Base-by-base conservation (phyloP, 2,113 vertebrate species). In the Thymallus thymallus region DNA sequence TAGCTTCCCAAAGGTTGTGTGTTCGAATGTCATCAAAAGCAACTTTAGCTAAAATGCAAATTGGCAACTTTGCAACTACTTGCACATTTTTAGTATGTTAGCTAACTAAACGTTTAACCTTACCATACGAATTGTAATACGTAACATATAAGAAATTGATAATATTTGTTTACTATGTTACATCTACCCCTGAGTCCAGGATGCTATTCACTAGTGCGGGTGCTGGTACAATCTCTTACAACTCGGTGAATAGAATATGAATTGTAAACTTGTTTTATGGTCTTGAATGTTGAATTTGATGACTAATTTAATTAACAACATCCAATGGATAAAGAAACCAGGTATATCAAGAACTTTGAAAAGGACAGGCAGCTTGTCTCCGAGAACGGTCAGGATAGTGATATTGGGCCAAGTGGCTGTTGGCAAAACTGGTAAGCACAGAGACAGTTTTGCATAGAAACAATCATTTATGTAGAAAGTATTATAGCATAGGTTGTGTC, bases 351-450 rank as follows among this genome's bases (percentile, higher is more conserved):
- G 90, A 71, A 90, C 89, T 69, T 80, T 94, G 55, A 88, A 92
- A 61, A 87, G 91, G 77, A 87, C 89, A 23, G 88, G 88, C 4
- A 92, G 91, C 74, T 86, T 92, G 72, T 86, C 88, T 76, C 83
- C 80, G 24, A 84, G 86, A 5, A 91, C 84, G 4, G 83, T 91
- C 75, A 79, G 90, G 63, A 88, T 91, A 74, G 88, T 93, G 60
- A 91, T 92, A 72, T 79, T 91, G 84, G 92, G 93, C 3, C 91
- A 90, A 69, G 80, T 90, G 61, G 91, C 89, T 9, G 91, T 92
- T 67, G 91, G 92, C 26, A 94, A 94, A 84, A 94, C 93, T 81
- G 93, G 93, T 94, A 90, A 75, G 76, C 12, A 22, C 51, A 20
- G n/a, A 29, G 7, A 13, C 69, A 12, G 3, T 12, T 62, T 62